Base-by-base conservation (phyloP, 2,797 vertebrate genomes). In the Melanotaenia pygmaea region DNA sequence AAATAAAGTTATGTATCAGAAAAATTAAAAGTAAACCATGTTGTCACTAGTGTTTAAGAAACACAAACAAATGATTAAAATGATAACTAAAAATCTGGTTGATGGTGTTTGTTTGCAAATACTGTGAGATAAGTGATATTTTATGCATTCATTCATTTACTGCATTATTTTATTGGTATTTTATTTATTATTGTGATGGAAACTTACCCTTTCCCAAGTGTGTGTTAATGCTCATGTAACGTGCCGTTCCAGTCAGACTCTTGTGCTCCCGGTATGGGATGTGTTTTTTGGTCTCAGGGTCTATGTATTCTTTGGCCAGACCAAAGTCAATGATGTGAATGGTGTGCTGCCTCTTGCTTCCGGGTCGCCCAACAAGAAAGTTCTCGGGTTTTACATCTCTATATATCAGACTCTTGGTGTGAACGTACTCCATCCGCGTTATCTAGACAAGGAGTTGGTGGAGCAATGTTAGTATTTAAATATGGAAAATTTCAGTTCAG, bases 281-380 rank as follows among this genome's bases (percentile, higher is more conserved):
- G 96, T 99, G 98, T 96, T 99, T 99, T 97, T 98, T 97, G 96
- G 98, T 99, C 96, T 99, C 98, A 0, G 98, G 97, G 93, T 99
- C 98, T 20, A 99, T 98, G 86, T 98, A 99, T 90, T 99, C 98
- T 96, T 99, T 99, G 95, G 98, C 98, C 94, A 99, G 94, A 91
- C 98, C 98, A 83, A 99, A 99, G 94, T 99, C 98, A 0, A 99
- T 99, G 89, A 99, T 99, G 95, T 99, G 97, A 91, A 99, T 97
- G 82, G 96, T 97, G 89, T 99, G 96, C 87, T 99, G 98, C 88
- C 97, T 93, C 91, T 97, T 98, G 93, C 95, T 97, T 67, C 98
- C 98, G 0, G 97, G 98, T 60, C 97, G 96, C 57, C 98, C 98
- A 79, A 99, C 96, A 88, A 99, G 93, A 91, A 99, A 99, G 93